A percentile compares a stretch with the other conserved stretches of the same genome.
Conservation (phyloP, 1,140 invertebrate genomes). For the Atta texana region DNA sequence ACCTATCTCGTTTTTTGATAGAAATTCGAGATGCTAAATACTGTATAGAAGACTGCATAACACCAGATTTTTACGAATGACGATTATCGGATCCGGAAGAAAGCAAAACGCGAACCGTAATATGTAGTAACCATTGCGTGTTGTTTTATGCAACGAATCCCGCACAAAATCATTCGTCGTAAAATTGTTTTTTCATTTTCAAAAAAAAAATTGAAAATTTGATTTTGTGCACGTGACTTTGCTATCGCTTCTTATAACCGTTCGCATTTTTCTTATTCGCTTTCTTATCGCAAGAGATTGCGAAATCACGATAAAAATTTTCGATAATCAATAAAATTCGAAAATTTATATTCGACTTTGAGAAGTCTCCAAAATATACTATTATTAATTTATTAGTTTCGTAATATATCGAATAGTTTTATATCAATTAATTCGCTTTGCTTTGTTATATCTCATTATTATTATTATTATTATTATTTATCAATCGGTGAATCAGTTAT, state of each 20-base stretch:
- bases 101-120: slow-evolving; percentile 24
- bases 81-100: neutral
- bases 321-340: slow-evolving; percentile 23
- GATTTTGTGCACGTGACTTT: slow-evolving; percentile 20
- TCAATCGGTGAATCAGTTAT: slow-evolving; percentile 4
- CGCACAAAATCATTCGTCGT: slow-evolving; percentile 33
- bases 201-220: neutral
- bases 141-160: slow-evolving; percentile 13
- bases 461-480: slow-evolving; percentile 48
- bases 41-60: slow-evolving; percentile 41
- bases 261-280: slow-evolving; percentile 10
- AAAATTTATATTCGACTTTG: slow-evolving; percentile 11
- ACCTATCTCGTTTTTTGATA: slow-evolving; percentile 12
- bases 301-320: slow-evolving; percentile 9
- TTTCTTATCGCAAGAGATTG: neutral
- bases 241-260: slow-evolving; percentile 13
- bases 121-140: slow-evolving; percentile 6
- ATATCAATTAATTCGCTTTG: slow-evolving; percentile 23
- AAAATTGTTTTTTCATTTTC: slow-evolving; percentile 14
- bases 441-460: neutral
- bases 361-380: neutral
- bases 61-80: slow-evolving; percentile 48
- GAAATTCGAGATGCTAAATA: slow-evolving; percentile 28
- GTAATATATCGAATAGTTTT: slow-evolving; percentile 26
- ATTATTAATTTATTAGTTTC: slow-evolving; percentile 46